Conservation (phyloP, 2,113 vertebrate species). For the Tupaia tana region DNA sequence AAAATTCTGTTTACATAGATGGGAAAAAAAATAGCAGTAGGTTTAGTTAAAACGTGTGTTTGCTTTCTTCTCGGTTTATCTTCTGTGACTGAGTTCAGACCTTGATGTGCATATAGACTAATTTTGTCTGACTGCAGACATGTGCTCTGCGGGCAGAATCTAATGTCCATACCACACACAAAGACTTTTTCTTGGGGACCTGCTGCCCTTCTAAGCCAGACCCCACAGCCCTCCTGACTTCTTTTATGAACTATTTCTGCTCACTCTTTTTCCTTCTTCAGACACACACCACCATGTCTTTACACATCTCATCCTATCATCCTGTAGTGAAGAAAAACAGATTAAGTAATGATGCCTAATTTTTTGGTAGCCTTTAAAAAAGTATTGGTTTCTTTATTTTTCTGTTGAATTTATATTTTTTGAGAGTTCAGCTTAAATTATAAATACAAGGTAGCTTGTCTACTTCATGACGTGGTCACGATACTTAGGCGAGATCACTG, state of each 20-base stretch:
- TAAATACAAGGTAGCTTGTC: not conserved
- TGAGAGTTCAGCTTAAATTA: conserved; percentile 1
- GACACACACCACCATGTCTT: not conserved
- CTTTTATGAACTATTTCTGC: not conserved
- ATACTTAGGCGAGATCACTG: not conserved
- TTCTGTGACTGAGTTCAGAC: not conserved
- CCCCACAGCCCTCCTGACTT: not conserved
- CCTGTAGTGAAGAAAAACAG: not conserved
- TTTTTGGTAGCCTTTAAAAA: not conserved
- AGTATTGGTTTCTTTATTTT: conserved; percentile 3
- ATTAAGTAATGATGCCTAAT: not conserved
- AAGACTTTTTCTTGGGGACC: not conserved
- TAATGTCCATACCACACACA: not conserved
- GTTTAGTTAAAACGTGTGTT: not conserved
- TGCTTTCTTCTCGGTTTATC: not conserved
- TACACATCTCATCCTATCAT: not conserved
- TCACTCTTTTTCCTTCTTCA: not conserved
- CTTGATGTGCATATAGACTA: not conserved
- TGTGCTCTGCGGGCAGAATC: not conserved
- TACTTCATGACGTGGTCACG: not conserved
- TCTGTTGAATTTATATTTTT: conserved; percentile 13
- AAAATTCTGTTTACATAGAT: not conserved
- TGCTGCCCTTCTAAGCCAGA: not conserved
- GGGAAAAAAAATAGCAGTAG: not conserved
- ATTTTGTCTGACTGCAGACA: not conserved